phyloP scores from a whole-genome alignment of 2,888 invertebrate genomes.

The Chloromyia formosa region DNA sequence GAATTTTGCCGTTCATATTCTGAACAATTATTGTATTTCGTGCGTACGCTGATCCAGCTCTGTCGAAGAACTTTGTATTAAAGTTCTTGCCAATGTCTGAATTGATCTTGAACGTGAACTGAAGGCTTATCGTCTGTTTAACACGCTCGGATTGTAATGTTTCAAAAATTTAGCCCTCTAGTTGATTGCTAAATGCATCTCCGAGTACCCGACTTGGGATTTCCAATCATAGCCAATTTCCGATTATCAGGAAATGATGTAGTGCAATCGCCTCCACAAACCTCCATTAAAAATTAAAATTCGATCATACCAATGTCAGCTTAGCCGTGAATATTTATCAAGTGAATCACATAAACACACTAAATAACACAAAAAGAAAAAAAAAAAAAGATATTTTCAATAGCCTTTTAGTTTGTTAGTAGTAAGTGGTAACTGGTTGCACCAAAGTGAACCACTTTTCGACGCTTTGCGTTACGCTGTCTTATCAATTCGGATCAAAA shows the following conservation, averaged over 20 bases:
- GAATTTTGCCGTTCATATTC: neutral
- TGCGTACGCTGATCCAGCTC: no score
- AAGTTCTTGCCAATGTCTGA: neutral
- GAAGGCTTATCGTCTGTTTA: neutral
- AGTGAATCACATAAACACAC: slow-evolving; percentile 27
- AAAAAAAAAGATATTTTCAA: neutral
- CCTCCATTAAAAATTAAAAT: neutral
- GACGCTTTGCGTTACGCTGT: slow-evolving; percentile 11
- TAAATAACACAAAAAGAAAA: no score
- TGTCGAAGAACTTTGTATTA: no score
- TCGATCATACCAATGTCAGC: slow-evolving; percentile 10
- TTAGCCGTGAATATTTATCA: slow-evolving; percentile 8
- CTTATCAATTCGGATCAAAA: slow-evolving; percentile 41
- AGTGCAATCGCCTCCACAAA: neutral
- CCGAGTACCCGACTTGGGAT: no score
- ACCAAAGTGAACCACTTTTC: slow-evolving; percentile 40
- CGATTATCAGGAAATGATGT: neutral
- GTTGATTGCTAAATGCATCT: neutral
- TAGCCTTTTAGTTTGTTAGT: neutral
- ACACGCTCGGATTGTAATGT: neutral
- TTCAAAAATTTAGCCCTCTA: neutral
- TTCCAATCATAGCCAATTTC: neutral
- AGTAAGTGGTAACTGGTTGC: slow-evolving; percentile 24
- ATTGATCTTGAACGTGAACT: slow-evolving; percentile 1
- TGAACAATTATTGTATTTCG: neutral